phyloP scores from a whole-genome alignment of 2,113 vertebrate species.

The Clarias macrocephalus region DNA sequence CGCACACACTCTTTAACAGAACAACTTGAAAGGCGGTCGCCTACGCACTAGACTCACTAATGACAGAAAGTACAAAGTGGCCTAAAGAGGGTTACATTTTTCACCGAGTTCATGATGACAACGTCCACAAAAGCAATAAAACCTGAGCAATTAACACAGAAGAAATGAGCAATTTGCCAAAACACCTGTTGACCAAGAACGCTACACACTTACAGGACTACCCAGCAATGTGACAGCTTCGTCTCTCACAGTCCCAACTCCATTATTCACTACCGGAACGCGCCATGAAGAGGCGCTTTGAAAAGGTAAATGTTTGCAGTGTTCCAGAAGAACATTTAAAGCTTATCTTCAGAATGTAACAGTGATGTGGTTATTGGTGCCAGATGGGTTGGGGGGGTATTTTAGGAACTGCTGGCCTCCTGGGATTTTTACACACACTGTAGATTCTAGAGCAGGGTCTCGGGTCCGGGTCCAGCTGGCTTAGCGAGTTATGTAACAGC shows the following conservation, averaged over 20 bases:
- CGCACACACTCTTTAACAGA: not conserved
- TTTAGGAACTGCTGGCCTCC: not conserved
- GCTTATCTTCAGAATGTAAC: not conserved
- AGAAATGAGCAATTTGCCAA: not conserved
- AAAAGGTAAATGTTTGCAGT: not conserved
- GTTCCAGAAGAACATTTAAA: not conserved
- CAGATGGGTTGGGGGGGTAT: not conserved
- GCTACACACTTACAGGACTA: not conserved
- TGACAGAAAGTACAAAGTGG: not conserved
- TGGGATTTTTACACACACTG: not conserved
- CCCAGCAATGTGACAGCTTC: not conserved
- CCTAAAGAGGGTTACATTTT: not conserved
- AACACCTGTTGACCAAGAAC: conserved; percentile 9
- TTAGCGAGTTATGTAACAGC: no score
- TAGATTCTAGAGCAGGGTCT: no score
- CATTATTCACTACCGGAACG: not conserved
- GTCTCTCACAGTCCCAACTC: not conserved
- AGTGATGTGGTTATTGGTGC: not conserved
- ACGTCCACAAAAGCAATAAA: not conserved
- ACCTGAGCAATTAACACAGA: not conserved
- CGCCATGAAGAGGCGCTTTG: not conserved
- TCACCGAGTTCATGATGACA: not conserved
- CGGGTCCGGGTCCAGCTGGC: no score
- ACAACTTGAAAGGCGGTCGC: not conserved
- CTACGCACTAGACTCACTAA: conserved; percentile 8